Evolutionary conservation across 2,113 vertebrate species (phyloP), one percentile per base, ranked within the genome.

Genomic region (Halichoerus grypus): DNA sequence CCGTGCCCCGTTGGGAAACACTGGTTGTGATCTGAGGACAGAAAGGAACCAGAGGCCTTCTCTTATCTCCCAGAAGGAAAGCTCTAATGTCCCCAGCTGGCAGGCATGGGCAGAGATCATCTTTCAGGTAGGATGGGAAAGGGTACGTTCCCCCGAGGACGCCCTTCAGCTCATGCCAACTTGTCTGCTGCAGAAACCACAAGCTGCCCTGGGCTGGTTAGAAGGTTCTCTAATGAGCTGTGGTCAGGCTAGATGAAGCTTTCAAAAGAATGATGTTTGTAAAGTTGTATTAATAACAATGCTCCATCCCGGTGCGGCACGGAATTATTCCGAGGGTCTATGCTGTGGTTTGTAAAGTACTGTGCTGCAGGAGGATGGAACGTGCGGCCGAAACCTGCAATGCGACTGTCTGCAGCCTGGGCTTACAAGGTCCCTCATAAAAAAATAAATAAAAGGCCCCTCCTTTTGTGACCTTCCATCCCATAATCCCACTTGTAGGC

Each of bases 241-340:
- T 18, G 97, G 84, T 96, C 22, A 69, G 90, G 63, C 63, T 57
- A 77, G 74, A 86, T 0, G 1, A 74, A 81, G 95, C 95, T 96
- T 94, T 94, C 96, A 65, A 22, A 93, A 91, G 82, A 85, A 46
- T 0, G 12, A n/a, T 82, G 71, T 94, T 90, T 42, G 71, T 96
- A 51, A 96, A 87, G 71, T 94, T 74, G 16, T 79, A 67, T 72
- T 61, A 94, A 85, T 94, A 91, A 97, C 57, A 21, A 11, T 0
- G 65, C 26, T 49, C 28, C 2, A 3, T 67, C 72, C 53, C 7
- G 0, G 2, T 3, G 24, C 90, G 83, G 42, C 59, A 33, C 1
- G 4, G 85, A 51, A 72, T 28, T 4, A 82, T 63, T 94, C 81
- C 1, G 7, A 59, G 76, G 57, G 83, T 74, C 90, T 53, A 7